Percentiles rank a stretch among this genome's conserved stretches.
These are phyloP conservation scores for Scomberomorus guttatus DNA, from an alignment of 2,797 vertebrate species.

Conservation along the genomic window DNA sequence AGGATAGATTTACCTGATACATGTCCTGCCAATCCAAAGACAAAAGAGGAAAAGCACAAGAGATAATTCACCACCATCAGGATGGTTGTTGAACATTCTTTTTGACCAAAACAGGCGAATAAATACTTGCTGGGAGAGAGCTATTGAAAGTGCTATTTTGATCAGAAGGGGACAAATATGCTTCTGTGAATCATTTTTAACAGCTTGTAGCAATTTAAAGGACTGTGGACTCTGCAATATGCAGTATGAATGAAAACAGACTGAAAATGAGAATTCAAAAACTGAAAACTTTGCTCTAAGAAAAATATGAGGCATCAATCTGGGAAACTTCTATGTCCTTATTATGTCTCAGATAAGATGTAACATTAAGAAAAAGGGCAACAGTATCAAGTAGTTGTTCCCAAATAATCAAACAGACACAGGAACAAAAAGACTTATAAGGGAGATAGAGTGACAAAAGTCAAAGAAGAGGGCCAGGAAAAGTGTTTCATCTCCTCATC, in stretches of 20 bases:
- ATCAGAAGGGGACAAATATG: background rate
- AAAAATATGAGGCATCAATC: background rate
- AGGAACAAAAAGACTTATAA: background rate
- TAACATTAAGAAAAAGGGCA: background rate
- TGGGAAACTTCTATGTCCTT: background rate
- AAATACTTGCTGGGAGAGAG: constrained; percentile 1
- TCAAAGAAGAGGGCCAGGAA: background rate
- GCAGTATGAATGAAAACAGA: constrained; percentile 1
- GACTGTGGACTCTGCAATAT: background rate
- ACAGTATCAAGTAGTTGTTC: background rate
- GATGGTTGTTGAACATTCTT: constrained; percentile 69
- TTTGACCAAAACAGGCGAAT: constrained; percentile 49
- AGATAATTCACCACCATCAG: constrained; percentile 91
- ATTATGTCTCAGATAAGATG: background rate
- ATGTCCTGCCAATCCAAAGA: constrained; percentile 96
- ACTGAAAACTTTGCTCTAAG: background rate
- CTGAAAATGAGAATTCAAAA: constrained; percentile 1
- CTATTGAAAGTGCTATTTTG: background rate
- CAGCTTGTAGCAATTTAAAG: background rate
- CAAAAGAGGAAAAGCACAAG: constrained; percentile 93
- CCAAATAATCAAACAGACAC: background rate
- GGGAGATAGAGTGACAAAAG: background rate
- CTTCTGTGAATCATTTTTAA: constrained; percentile 1
- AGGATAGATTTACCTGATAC: constrained; percentile 92
- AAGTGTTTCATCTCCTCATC: constrained; percentile 24